A percentile compares a stretch with the other conserved stretches of the same genome.
These are phyloP conservation scores for Pluvialis apricaria DNA, from an alignment of 2,113 vertebrate genomes.

Conservation along the genomic window DNA sequence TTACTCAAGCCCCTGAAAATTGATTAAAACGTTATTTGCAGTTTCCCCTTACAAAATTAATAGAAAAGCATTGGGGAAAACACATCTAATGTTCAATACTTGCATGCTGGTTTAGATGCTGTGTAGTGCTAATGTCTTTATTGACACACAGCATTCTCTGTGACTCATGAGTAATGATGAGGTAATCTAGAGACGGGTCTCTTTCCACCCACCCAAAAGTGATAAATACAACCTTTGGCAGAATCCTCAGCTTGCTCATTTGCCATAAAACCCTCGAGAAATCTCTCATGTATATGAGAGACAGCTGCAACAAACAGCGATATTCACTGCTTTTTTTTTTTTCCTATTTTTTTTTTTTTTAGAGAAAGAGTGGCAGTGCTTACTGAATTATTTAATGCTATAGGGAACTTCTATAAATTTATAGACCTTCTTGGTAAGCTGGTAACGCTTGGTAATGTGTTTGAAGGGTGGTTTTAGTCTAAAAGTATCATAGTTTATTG, in stretches of 20 bases:
- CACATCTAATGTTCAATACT: not conserved
- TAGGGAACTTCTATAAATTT: not conserved
- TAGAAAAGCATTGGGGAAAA: not conserved
- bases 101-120: not conserved
- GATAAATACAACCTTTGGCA: conserved; percentile 4
- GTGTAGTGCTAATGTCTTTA: not conserved
- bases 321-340: not conserved
- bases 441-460: not conserved
- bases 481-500: not conserved
- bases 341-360: not conserved
- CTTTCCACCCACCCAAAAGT: not conserved
- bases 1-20: not conserved
- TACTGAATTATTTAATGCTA: conserved; percentile 2
- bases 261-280: conserved; percentile 7
- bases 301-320: not conserved
- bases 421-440: not conserved
- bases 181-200: not conserved
- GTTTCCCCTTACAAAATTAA: not conserved
- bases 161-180: not conserved
- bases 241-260: conserved; percentile 41
- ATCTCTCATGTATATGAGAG: not conserved
- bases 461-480: not conserved
- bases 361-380: not conserved
- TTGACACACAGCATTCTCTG: not conserved
- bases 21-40: not conserved